Conservation (phyloP, 1,140 invertebrate species). For the Acyrthosiphon pisum region DNA sequence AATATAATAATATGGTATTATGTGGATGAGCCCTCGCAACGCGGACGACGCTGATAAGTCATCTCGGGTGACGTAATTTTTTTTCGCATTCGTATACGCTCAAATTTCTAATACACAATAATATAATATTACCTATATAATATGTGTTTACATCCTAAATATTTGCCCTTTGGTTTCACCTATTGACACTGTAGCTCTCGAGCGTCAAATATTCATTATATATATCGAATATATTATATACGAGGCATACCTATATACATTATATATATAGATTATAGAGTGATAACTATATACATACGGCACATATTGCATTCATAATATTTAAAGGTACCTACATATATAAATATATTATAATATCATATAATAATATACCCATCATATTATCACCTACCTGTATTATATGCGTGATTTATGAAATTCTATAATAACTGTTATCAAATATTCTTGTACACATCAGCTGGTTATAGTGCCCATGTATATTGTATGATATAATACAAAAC, state of each 20-base stretch:
- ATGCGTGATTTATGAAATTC: background rate
- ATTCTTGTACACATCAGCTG: background rate
- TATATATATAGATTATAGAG: background rate
- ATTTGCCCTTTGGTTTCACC: slow-evolving; percentile 37
- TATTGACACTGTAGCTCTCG: background rate
- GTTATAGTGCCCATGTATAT: no score
- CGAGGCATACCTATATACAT: background rate
- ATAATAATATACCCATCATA: background rate
- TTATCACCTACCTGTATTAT: no score
- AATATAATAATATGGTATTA: slow-evolving; percentile 18
- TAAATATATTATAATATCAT: no score
- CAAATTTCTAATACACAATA: slow-evolving; percentile 17
- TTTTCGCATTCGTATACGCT: background rate
- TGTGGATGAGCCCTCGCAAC: background rate
- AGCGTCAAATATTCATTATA: background rate
- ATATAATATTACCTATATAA: background rate
- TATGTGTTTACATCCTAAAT: background rate
- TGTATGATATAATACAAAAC: no score
- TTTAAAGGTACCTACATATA: no score
- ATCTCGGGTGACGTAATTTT: slow-evolving; percentile 19
- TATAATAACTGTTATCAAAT: background rate
- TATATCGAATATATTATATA: background rate
- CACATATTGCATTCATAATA: background rate
- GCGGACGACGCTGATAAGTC: background rate
- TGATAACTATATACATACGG: background rate